A percentile compares a stretch with the other conserved stretches of the same genome.
Conservation (phyloP, 2,113 vertebrate genomes). For the Dasyprocta punctata region DNA sequence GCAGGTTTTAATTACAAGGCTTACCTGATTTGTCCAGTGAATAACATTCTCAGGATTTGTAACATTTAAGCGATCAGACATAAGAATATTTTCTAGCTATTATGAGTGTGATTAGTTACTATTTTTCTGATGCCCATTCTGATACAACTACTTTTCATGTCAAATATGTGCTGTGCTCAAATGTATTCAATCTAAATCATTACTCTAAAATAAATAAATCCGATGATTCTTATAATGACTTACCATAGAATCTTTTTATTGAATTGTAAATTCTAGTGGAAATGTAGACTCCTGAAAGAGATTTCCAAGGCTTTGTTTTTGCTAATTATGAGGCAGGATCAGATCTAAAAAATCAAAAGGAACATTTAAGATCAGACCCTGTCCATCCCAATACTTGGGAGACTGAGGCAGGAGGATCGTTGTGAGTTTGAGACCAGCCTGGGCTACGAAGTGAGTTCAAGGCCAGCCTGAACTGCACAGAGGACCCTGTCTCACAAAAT, state of each 20-base stretch:
- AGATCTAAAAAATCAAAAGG: slow-evolving; percentile 21
- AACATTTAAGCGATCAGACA: slow-evolving; percentile 80
- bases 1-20: slow-evolving; percentile 74
- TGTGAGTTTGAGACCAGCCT: no score
- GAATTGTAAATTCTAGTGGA: slow-evolving; percentile 47
- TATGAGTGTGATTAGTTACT: slow-evolving; percentile 64
- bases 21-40: slow-evolving; percentile 64
- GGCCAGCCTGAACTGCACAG: no score
- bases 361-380: neutral
- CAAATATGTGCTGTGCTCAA: slow-evolving; percentile 74
- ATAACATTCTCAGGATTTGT: slow-evolving; percentile 77
- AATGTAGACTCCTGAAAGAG: neutral
- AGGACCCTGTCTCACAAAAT: no score
- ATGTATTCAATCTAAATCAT: slow-evolving; percentile 72
- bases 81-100: slow-evolving; percentile 82
- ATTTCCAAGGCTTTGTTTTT: slow-evolving; percentile 34
- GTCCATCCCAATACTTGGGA: no score
- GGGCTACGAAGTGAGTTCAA: no score
- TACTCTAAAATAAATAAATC: slow-evolving; percentile 81
- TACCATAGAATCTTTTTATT: slow-evolving; percentile 38
- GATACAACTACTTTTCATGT: slow-evolving; percentile 79
- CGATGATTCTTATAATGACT: slow-evolving; percentile 81
- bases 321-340: slow-evolving; percentile 21
- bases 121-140: slow-evolving; percentile 77
- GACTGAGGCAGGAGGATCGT: no score